Conservation (phyloP, 1,140 invertebrate species). For the Alviniconcha marisindica region DNA sequence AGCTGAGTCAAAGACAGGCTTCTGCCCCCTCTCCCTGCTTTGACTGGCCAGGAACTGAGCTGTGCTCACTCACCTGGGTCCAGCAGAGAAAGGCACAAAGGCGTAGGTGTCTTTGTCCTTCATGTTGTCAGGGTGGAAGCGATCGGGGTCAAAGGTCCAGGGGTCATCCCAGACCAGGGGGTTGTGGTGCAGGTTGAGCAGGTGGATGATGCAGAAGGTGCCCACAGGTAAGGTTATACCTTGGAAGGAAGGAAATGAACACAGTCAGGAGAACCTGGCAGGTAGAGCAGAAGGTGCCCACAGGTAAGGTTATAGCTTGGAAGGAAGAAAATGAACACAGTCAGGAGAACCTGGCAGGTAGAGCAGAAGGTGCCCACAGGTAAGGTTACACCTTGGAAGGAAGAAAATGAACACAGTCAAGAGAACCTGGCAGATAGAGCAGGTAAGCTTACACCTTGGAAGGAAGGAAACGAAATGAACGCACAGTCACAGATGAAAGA, state of each 20-base stretch:
- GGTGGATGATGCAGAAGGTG: conserved; percentile 42
- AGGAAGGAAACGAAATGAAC: not conserved
- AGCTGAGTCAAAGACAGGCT: too few species aligned
- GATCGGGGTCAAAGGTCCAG: conserved; percentile 51
- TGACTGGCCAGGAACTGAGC: too few species aligned
- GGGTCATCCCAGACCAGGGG: conserved; percentile 49
- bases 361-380: conserved; percentile 45
- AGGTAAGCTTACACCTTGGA: conserved; percentile 45
- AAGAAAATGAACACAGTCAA: not conserved
- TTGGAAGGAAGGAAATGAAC: not conserved
- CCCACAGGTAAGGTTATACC: conserved; percentile 47
- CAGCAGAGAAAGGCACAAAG: conserved; percentile 62
- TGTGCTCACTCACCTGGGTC: conserved; percentile 49
- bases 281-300: conserved; percentile 43
- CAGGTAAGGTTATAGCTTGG: conserved; percentile 43
- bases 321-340: not conserved
- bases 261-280: conserved; percentile 2
- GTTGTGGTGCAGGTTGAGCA: conserved; percentile 56
- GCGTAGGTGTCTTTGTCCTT: conserved; percentile 43
- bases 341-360: conserved; percentile 25
- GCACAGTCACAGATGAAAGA: not conserved
- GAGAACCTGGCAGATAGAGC: conserved; percentile 39
- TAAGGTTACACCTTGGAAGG: conserved; percentile 39
- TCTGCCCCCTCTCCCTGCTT: too few species aligned
- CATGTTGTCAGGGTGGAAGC: conserved; percentile 48